Evolutionary conservation across 2,797 vertebrate species (phyloP), one percentile per base, ranked within the genome.

Genomic region (Merluccius polli): DNA sequence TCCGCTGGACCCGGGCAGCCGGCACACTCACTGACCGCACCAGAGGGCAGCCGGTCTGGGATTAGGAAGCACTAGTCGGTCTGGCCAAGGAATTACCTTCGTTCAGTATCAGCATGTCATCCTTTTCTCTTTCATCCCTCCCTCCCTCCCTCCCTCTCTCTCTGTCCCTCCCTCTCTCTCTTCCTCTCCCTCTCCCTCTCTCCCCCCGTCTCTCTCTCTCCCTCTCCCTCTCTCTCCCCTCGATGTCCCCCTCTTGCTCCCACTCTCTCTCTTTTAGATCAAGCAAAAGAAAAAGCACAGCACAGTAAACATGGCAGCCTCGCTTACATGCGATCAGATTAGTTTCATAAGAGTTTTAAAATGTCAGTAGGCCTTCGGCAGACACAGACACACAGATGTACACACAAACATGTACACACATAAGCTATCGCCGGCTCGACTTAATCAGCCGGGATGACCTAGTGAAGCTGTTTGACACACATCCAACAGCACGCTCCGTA

Each of bases 11-110:
- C 80, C 31, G 68, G 84, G 86, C 87, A 86, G 82, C 80, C 41
- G 79, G 84, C 90, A 89, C 82, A 85, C 85, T 90, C 80, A 87
- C 87, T 87, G 85, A 78, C 83, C 88, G 85, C 79, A 90, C 91
- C 88, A 77, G 87, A 90, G 70, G 85, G 86, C 77, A 83, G 70
- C 71, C 48, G 79, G 86, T 82, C 81, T 81, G 83, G 87, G 89
- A 91, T 92, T 90, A 91, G 85, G 90, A 79, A 78, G 67, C 78
- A 59, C 83, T 85, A 87, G 91, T 92, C 90, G 87, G 88, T 88
- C 85, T 86, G 83, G 81, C 68, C 48, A 82, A 21, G 85, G 87
- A 90, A 89, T 90, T 90, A 89, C 75, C 70, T 74, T 82, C 72
- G 0, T 52, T 38, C 33, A 41, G 38, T n/a, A 59, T 59, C 48